Evolutionary conservation across 2,888 invertebrate species (phyloP).

Genomic region (Allolobophora icterica): DNA sequence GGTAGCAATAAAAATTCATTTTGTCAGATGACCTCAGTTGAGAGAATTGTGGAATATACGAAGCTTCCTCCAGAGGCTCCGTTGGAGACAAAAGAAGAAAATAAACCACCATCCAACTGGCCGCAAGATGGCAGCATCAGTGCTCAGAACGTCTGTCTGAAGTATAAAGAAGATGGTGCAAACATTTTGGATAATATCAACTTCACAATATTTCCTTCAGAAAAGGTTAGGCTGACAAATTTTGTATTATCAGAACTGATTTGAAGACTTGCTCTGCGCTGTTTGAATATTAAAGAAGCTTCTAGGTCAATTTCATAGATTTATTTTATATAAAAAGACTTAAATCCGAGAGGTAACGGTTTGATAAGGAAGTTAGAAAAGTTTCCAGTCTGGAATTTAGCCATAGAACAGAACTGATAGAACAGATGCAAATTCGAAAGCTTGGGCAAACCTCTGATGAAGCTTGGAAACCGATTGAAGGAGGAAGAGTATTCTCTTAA

Average conservation of each 20-base stretch:
- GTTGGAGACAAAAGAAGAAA: constrained; percentile 67
- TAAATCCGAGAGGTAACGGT: no score
- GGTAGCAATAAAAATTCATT: not conserved
- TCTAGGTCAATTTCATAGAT: no score
- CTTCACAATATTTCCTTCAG: constrained; percentile 64
- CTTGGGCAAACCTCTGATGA: no score
- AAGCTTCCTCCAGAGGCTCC: constrained; percentile 75
- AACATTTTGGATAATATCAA: constrained; percentile 73
- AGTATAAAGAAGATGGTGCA: constrained; percentile 76
- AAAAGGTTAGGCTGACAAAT: constrained; percentile 62
- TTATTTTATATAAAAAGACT: no score
- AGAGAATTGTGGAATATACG: constrained; percentile 83
- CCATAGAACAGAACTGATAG: no score
- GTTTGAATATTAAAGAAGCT: no score
- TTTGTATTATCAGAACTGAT: not conserved
- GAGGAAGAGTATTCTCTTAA: no score
- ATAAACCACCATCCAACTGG: constrained; percentile 63
- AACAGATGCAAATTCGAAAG: no score
- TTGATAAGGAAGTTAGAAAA: no score
- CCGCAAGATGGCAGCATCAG: constrained; percentile 62
- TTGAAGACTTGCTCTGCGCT: not conserved
- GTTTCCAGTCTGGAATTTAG: no score
- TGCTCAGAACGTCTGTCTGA: constrained; percentile 66
- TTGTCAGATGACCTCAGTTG: constrained; percentile 72
- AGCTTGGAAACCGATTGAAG: no score